Conservation (phyloP, 2,113 vertebrate species). For the Oncorhynchus nerka region DNA sequence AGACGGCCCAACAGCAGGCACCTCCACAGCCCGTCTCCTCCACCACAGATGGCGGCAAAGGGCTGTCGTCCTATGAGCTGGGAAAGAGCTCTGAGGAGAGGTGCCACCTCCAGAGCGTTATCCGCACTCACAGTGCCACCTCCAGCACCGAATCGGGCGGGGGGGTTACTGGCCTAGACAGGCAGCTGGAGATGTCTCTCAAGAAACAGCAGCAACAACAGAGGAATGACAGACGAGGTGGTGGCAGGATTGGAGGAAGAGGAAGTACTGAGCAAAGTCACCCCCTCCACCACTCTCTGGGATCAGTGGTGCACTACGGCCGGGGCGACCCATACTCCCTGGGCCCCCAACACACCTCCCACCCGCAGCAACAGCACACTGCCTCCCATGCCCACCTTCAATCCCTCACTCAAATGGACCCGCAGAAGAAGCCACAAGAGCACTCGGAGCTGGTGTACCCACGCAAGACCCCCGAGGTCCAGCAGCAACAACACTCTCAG, state of each 20-base stretch:
- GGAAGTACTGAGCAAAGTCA: slow-evolving; percentile 69
- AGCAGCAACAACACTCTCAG: slow-evolving; percentile 74
- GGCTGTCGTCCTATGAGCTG: slow-evolving; percentile 71
- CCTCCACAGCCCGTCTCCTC: slow-evolving; percentile 64
- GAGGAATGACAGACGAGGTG: slow-evolving; percentile 78
- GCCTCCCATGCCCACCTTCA: slow-evolving; percentile 71
- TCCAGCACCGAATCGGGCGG: slow-evolving; percentile 64
- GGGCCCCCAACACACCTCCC: slow-evolving; percentile 66
- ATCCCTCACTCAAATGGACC: slow-evolving; percentile 71
- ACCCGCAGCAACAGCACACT: slow-evolving; percentile 58
- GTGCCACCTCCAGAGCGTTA: slow-evolving; percentile 92
- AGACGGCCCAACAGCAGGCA: slow-evolving; percentile 64
- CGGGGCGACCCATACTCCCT: slow-evolving; percentile 75
- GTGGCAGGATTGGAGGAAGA: slow-evolving; percentile 62
- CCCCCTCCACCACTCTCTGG: slow-evolving; percentile 76
- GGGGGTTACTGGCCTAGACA: slow-evolving; percentile 75
- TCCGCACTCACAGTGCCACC: slow-evolving; percentile 86
- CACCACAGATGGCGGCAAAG: slow-evolving; percentile 73
- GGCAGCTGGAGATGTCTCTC: slow-evolving; percentile 85
- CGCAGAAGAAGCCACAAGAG: slow-evolving; percentile 80
- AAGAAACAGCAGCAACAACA: slow-evolving; percentile 72
- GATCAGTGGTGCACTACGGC: slow-evolving; percentile 89
- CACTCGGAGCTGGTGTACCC: slow-evolving; percentile 76
- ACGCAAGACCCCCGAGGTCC: slow-evolving; percentile 70
- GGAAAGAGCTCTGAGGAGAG: slow-evolving; percentile 79